Evolutionary conservation across 2,113 vertebrate species (phyloP).

Genomic region (Oncorhynchus masou): DNA sequence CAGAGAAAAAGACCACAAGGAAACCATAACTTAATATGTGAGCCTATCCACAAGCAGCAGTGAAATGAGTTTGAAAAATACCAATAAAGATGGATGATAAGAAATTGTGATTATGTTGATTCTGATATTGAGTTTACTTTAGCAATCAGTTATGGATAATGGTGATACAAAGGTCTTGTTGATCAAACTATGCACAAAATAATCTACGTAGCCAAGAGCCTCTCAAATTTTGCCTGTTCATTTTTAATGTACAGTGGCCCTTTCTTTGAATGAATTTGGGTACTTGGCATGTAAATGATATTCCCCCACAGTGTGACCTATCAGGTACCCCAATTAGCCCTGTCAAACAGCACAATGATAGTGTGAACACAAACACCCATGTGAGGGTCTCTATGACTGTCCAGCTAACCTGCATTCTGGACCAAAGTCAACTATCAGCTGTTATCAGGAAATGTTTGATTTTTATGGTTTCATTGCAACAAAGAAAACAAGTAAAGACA

Average conservation of each 20-base stretch:
- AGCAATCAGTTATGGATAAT: not conserved
- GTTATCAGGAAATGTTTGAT: conserved; percentile 2
- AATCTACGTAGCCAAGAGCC: too few species aligned
- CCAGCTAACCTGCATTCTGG: not conserved
- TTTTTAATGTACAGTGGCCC: too few species aligned
- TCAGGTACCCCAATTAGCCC: too few species aligned
- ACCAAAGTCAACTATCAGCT: conserved; percentile 7
- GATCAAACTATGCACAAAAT: not conserved
- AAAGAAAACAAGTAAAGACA: too few species aligned
- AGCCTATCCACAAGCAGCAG: not conserved
- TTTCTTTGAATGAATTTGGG: too few species aligned
- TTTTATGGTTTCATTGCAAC: too few species aligned
- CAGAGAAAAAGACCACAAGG: not conserved
- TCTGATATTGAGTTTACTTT: not conserved
- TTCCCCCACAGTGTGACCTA: too few species aligned
- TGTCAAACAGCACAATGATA: not conserved
- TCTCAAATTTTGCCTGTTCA: too few species aligned
- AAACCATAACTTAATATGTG: not conserved
- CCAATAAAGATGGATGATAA: not conserved
- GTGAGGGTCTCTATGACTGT: not conserved
- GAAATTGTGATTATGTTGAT: not conserved
- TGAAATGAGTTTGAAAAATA: not conserved
- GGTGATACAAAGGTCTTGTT: not conserved
- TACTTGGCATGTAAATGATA: too few species aligned
- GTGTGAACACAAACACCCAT: not conserved